A percentile compares a stretch with the other conserved stretches of the same genome.
These are phyloP conservation scores for Aplochiton taeniatus DNA, from an alignment of 2,797 vertebrate species.

Conservation along the genomic window DNA sequence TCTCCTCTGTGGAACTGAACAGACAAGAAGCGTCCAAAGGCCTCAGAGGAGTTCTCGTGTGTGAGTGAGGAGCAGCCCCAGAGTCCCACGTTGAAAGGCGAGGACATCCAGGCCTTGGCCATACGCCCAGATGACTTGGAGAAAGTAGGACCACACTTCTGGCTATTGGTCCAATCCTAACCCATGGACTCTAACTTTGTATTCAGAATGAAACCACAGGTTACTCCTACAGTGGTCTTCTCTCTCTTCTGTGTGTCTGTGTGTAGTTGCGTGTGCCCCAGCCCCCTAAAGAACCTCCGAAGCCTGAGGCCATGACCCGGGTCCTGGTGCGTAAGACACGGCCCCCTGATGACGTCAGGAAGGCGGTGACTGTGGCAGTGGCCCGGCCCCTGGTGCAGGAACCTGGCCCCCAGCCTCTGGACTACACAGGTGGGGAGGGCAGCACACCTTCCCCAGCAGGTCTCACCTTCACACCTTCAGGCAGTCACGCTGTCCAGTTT, in stretches of 20 bases:
- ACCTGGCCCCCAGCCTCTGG: conserved; percentile 38
- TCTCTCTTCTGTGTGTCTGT: neutral
- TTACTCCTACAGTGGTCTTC: no score
- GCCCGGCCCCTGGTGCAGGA: conserved; percentile 54
- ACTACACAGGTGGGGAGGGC: conserved; percentile 72
- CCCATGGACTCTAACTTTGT: neutral
- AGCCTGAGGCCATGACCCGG: conserved; percentile 43
- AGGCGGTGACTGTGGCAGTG: conserved; percentile 39
- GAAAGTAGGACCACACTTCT: no score
- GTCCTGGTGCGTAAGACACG: conserved; percentile 64
- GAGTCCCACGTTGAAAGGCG: conserved; percentile 55
- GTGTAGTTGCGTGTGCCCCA: conserved; percentile 70
- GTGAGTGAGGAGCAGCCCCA: conserved; percentile 56
- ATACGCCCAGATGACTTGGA: conserved; percentile 69
- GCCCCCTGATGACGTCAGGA: conserved; percentile 48
- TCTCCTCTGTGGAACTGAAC: no score
- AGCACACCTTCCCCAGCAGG: no score
- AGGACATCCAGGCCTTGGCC: conserved; percentile 71
- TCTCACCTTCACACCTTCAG: no score
- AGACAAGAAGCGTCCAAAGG: conserved; percentile 71
- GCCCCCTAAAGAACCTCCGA: conserved; percentile 49
- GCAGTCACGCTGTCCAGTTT: no score
- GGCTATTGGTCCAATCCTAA: neutral
- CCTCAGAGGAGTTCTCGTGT: conserved; percentile 32
- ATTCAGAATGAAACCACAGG: neutral